Conservation (phyloP, 2,797 vertebrate genomes). For the Sorex maritimensis region DNA sequence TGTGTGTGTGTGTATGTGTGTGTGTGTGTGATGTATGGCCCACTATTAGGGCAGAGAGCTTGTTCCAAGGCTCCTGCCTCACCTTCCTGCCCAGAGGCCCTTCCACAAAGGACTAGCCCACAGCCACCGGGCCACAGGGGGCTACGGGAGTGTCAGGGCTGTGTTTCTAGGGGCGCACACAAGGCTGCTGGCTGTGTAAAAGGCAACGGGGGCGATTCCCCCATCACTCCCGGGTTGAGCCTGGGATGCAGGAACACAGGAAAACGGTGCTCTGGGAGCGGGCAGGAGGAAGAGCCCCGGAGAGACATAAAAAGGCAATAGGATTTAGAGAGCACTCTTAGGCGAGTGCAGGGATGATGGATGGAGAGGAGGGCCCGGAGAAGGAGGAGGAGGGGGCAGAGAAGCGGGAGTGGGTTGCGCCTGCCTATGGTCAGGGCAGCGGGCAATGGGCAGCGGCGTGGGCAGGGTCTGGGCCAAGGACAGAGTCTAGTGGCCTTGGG, state of each 20-base stretch:
- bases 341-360: slow-evolving; percentile 38
- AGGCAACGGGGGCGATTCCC: slow-evolving; percentile 58
- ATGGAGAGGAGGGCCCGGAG: background rate
- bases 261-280: slow-evolving; percentile 43
- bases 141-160: background rate
- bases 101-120: background rate
- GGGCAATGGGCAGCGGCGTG: no score
- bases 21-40: no score
- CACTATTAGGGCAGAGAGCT: background rate
- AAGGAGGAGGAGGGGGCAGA: background rate
- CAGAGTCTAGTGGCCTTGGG: no score
- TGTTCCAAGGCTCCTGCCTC: background rate
- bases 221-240: slow-evolving; percentile 50
- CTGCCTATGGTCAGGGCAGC: no score
- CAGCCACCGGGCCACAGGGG: background rate
- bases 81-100: background rate
- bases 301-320: slow-evolving; percentile 78
- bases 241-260: slow-evolving; percentile 44
- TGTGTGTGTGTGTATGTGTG: no score
- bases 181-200: slow-evolving; percentile 38
- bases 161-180: background rate
- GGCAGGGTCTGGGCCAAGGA: no score
- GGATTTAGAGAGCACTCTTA: slow-evolving; percentile 70
- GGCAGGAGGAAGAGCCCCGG: slow-evolving; percentile 71
- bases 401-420: slow-evolving; percentile 18